A percentile compares a stretch with the other conserved stretches of the same genome.
Conservation (phyloP, 2,113 vertebrate genomes). For the Solenodon paradoxus region DNA sequence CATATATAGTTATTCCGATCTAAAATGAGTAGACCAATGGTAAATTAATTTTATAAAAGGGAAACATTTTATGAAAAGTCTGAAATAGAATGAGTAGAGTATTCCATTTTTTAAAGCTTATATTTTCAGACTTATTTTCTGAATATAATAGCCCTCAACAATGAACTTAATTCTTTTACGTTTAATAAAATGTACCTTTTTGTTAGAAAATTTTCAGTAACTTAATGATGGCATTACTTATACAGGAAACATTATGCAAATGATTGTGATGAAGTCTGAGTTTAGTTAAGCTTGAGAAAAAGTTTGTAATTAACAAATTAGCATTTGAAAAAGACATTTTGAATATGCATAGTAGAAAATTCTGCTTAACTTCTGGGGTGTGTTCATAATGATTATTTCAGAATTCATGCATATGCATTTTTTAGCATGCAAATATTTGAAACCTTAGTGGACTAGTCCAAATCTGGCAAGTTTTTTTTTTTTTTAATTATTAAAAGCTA, state of each 20-base stretch:
- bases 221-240: constrained; percentile 35
- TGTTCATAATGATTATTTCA: constrained; percentile 72
- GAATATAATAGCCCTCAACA: neutral
- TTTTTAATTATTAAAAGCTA: neutral
- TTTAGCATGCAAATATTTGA: constrained; percentile 52
- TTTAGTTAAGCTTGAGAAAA: constrained; percentile 75
- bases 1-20: neutral
- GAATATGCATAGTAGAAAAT: constrained; percentile 74
- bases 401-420: constrained; percentile 70
- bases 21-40: neutral
- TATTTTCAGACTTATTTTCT: constrained; percentile 42
- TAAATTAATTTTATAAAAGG: no score
- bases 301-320: constrained; percentile 80
- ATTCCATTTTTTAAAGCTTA: neutral
- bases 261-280: constrained; percentile 58
- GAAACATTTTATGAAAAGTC: no score
- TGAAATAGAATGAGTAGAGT: no score
- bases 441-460: constrained; percentile 32
- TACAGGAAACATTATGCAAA: constrained; percentile 67
- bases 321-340: constrained; percentile 75
- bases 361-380: constrained; percentile 74
- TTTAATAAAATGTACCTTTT: constrained; percentile 28
- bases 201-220: neutral
- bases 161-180: neutral
- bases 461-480: neutral